These are phyloP conservation scores for Pica pica DNA, from an alignment of 2,113 vertebrate species.

Conservation along the genomic window DNA sequence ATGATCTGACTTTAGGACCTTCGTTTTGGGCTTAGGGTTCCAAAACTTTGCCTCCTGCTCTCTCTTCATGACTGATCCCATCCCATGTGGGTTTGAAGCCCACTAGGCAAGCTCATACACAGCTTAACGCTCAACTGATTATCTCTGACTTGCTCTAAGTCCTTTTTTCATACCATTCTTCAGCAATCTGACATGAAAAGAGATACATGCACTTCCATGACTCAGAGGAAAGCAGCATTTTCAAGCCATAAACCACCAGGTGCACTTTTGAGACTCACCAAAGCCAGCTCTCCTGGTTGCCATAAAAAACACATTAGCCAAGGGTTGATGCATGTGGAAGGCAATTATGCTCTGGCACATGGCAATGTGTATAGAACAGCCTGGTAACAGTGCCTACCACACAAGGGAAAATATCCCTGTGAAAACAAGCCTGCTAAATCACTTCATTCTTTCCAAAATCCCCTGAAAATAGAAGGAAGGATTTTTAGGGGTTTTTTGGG, in stretches of 20 bases:
- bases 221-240: not conserved
- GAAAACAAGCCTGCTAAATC: conserved; percentile 51
- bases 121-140: not conserved
- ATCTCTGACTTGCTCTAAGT: not conserved
- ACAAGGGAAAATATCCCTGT: conserved; percentile 39
- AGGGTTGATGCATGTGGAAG: conserved; percentile 27
- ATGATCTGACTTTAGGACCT: not conserved
- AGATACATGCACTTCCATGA: not conserved
- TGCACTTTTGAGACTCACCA: conserved; percentile 46
- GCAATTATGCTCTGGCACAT: conserved; percentile 47
- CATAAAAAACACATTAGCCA: conserved; percentile 66
- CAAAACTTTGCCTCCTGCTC: not conserved
- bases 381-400: conserved; percentile 49
- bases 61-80: not conserved
- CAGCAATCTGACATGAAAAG: not conserved
- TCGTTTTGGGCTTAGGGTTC: not conserved
- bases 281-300: conserved; percentile 38
- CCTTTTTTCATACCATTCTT: not conserved
- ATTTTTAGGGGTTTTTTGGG: not conserved
- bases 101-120: not conserved
- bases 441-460: conserved; percentile 8
- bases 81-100: not conserved
- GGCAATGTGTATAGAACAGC: not conserved
- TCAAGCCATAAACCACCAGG: conserved; percentile 51
- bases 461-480: conserved; percentile 19